Base-by-base conservation (phyloP, 2,113 vertebrate genomes). In the Microtus montanus region DNA sequence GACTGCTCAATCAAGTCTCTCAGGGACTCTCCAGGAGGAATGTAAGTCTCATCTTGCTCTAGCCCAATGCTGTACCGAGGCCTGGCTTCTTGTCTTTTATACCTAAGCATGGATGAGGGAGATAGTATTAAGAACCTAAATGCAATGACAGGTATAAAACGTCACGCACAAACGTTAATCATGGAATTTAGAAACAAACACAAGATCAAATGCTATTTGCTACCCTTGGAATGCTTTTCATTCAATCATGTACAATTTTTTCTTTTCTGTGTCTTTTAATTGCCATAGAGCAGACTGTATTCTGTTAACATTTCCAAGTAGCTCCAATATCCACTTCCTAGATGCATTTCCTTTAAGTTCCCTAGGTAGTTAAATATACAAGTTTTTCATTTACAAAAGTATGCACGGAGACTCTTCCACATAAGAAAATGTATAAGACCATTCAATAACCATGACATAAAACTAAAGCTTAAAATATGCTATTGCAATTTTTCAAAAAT, bases 1-100 rank as follows among this genome's bases (percentile, higher is more conserved):
- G 99, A 99, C 97, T 99, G 99, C 96, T 99, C 99, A 5, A 99
- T 99, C 52, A 99, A 97, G 97, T 99, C 99, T 97, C 99, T 99
- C 96, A 99, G 98, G 47, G 99, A 99, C 87, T 99, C 99, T 96
- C 99, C 99, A 0, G 99, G 98, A 63, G 99, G 99, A 90, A 99
- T 99, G 96, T 98, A 99, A 1, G 99, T 99, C 97, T 99, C 99
- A 8, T 99, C 99, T 96, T 99, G 99, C 96, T 99, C 99, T 75
- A 99, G 98, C n/a, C 99, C 99, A 2, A 99, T 99, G 96, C 98
- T 99, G 98, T 99, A 99, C 3, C 98, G 99, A 1, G 99, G 99
- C 75, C 99, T 98, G 2, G 99, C 98, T 97, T 99, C 99, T 75
- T 99, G 99, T 10, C 99, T 98, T 95, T 99, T 99, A 96, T 99